These are phyloP conservation scores for Cardiocondyla obscurior DNA, from an alignment of 1,140 invertebrate genomes.

Conservation along the genomic window DNA sequence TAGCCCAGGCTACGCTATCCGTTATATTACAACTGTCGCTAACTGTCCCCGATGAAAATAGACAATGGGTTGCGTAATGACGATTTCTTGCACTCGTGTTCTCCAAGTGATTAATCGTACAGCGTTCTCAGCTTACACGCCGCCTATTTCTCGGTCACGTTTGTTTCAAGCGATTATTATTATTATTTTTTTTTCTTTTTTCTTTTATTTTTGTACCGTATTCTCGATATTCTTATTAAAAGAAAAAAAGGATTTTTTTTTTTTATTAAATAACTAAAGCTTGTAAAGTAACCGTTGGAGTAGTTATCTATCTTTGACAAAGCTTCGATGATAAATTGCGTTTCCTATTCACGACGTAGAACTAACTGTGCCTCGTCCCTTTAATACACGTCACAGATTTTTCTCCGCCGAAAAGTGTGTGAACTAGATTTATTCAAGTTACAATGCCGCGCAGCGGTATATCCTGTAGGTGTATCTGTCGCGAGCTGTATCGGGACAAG, in stretches of 20 bases:
- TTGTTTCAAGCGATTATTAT: not conserved
- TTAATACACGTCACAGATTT: too few relatives aligned
- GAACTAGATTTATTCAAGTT: not conserved
- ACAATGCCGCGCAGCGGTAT: not conserved
- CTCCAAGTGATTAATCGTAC: not conserved
- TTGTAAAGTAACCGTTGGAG: not conserved
- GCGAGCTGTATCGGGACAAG: not conserved
- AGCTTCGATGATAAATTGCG: too few relatives aligned
- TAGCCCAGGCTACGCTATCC: slow-evolving; percentile 31
- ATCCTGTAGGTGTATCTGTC: not conserved
- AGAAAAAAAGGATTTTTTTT: not conserved
- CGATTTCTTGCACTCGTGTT: not conserved
- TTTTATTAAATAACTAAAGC: too few relatives aligned
- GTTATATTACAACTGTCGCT: slow-evolving; percentile 16
- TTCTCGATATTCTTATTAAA: not conserved
- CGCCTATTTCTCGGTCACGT: not conserved
- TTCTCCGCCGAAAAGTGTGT: too few relatives aligned
- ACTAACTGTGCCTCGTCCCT: too few relatives aligned
- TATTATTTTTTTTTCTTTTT: too few relatives aligned
- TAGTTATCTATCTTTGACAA: not conserved
- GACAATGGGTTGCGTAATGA: slow-evolving; percentile 34
- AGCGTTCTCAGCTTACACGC: not conserved
- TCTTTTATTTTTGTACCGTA: not conserved
- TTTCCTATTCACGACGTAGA: too few relatives aligned
- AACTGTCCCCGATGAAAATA: slow-evolving; percentile 28